Base-by-base conservation (phyloP, 2,797 vertebrate species). In the Sebastes matsubarae region DNA sequence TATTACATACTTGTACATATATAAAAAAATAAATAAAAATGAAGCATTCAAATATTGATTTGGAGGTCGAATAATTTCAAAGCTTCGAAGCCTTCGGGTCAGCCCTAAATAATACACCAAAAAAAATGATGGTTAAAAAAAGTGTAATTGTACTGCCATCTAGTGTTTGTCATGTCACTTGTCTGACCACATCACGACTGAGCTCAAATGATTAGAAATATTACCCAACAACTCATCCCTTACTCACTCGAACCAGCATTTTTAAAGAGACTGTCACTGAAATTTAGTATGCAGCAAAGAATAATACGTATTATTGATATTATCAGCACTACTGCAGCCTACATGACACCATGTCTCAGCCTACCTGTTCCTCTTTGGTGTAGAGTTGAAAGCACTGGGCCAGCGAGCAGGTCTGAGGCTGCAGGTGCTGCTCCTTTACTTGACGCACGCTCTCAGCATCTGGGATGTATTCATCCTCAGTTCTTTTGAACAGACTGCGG, bases 301-400 rank as follows among this genome's bases (percentile, higher is more conserved):
- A 46, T 34, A 18, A 30, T n/a, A n/a, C n/a, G n/a, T 29, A 24
- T 55, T 29, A 38, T 22, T 50, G 5, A 38, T 32, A 30, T 36
- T 66, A 11, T 60, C 25, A 22, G 8, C 5, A 22, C 38, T 34
- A 4, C 8, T 24, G 20, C 7, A 36, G 22, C 34, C 18, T 5
- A 7, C 16, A 50, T 29, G 14, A 42, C 6, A 12, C 5, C 46
- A 10, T 1, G 27, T 20, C 7, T n/a, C 59, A 6, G n/a, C 64
- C 1, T 88, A 99, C 98, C 97, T 99, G 97, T 57, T 99, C 98
- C 95, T 99, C 98, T 97, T 99, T 99, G 97, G 99, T 99, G 96
- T 99, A 99, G 74, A 99, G 97, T 85, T 99, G 99, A 95, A 99
- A 99, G 94, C 99, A 99, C 94, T 99, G 98, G 77, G 98, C 96